Evolutionary conservation across 2,113 vertebrate genomes (phyloP).

Genomic region (Empidonax traillii): DNA sequence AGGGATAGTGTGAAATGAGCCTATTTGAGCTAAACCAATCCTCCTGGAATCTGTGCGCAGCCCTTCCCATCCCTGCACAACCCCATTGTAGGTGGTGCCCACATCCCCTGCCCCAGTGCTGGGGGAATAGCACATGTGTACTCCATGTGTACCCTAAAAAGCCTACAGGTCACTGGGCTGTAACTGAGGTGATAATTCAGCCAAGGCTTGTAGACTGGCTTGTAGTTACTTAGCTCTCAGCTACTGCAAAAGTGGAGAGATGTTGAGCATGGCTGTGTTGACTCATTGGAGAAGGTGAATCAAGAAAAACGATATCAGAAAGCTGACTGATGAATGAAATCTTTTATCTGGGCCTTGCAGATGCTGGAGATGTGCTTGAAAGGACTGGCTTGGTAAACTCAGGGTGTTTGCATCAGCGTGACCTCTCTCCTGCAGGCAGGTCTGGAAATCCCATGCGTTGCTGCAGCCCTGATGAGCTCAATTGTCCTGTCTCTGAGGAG

Average conservation of each 20-base stretch:
- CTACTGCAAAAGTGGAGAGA: neutral
- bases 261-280: accelerated
- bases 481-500: neutral
- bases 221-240: neutral
- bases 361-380: neutral
- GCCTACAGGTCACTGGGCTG: neutral
- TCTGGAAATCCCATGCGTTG: neutral
- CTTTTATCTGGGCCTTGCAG: neutral
- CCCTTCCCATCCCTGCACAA: neutral
- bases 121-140: accelerated
- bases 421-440: accelerated
- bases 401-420: neutral
- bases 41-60: neutral
- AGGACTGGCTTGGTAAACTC: neutral
- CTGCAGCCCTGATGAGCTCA: neutral
- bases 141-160: neutral
- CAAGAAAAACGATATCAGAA: neutral
- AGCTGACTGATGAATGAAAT: neutral
- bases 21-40: neutral
- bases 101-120: neutral
- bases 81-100: no score
- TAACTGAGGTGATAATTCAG: neutral
- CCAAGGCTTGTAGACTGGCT: neutral
- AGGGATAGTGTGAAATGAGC: neutral
- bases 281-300: neutral